These are phyloP conservation scores for Drosophila kambysellisi DNA, from an alignment of 2,888 invertebrate species.

Conservation along the genomic window DNA sequence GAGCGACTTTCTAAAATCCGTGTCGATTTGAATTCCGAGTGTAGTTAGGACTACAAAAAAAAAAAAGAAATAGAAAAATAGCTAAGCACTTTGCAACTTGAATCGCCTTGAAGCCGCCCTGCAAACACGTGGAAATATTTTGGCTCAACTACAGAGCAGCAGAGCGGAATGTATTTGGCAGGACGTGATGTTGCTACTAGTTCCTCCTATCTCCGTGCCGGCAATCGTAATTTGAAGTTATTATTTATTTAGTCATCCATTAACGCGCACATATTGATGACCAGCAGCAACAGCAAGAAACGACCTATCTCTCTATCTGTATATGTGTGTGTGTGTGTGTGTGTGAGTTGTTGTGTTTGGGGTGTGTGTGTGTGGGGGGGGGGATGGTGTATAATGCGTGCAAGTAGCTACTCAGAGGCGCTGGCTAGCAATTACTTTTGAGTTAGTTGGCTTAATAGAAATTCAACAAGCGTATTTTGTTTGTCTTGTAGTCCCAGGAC, in stretches of 20 bases:
- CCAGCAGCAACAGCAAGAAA: constrained; percentile 37
- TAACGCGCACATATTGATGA: constrained; percentile 78
- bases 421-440: constrained; percentile 76
- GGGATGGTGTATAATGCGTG: constrained; percentile 30
- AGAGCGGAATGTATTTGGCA: constrained; percentile 72
- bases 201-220: constrained; percentile 13
- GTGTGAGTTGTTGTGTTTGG: not conserved
- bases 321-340: not conserved
- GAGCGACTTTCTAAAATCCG: not conserved
- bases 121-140: constrained; percentile 78
- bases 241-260: constrained; percentile 81
- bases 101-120: constrained; percentile 32
- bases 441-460: constrained; percentile 78
- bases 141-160: constrained; percentile 65
- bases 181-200: constrained; percentile 60
- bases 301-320: not conserved
- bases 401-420: constrained; percentile 50
- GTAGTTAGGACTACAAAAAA: constrained; percentile 5
- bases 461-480: constrained; percentile 76
- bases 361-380: not conserved
- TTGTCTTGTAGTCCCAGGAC: constrained; percentile 69
- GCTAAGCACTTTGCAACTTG: constrained; percentile 45
- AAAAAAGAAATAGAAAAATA: constrained; percentile 8
- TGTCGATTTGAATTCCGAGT: not conserved
- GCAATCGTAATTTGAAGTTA: constrained; percentile 80